These are phyloP conservation scores for Drosophila testacea DNA, from an alignment of 2,888 invertebrate species.

Conservation along the genomic window DNA sequence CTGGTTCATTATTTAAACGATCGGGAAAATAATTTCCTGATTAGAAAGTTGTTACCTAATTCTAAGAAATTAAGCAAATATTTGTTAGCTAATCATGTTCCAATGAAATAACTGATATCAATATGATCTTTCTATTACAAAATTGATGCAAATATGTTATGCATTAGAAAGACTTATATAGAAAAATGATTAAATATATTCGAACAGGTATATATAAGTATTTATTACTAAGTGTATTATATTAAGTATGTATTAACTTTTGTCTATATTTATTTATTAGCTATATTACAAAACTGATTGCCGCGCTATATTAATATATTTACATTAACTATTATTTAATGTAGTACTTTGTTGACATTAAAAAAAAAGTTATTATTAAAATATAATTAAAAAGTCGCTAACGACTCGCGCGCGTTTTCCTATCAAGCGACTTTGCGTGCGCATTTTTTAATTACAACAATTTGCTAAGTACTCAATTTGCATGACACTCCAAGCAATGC, in stretches of 20 bases:
- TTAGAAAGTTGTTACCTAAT: no score
- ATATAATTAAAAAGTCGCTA: constrained; percentile 3
- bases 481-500: constrained; percentile 47
- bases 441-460: constrained; percentile 63
- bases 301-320: neutral
- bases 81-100: no score
- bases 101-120: no score
- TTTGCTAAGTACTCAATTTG: constrained; percentile 74
- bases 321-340: neutral
- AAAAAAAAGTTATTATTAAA: neutral
- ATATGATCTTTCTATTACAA: no score
- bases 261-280: neutral
- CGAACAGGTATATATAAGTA: no score
- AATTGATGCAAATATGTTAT: no score
- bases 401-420: constrained; percentile 18
- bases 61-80: no score
- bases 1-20: no score
- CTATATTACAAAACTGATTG: neutral
- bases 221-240: no score
- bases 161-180: no score
- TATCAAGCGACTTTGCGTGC: constrained; percentile 41
- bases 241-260: neutral
- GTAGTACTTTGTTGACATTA: constrained; percentile 1
- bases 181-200: no score
- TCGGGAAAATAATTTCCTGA: no score